phyloP scores from a whole-genome alignment of 2,113 vertebrate species.

The Stigmatopora argus region DNA sequence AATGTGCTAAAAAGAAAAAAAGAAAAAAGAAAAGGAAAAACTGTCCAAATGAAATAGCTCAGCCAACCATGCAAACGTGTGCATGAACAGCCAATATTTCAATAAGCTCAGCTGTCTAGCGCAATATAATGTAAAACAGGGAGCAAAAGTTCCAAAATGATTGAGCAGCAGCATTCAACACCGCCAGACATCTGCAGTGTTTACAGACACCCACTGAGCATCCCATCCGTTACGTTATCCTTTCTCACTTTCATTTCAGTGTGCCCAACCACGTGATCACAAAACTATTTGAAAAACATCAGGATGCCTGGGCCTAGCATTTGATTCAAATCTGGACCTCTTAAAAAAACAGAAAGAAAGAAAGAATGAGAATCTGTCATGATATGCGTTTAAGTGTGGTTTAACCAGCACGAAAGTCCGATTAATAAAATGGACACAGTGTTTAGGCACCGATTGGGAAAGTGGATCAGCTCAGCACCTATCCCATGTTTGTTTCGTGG shows the following conservation, averaged over 20 bases:
- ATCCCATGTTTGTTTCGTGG: too few species aligned
- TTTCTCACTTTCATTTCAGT: slow-evolving; percentile 1
- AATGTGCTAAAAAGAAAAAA: not conserved
- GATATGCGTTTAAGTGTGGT: too few species aligned
- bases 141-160: slow-evolving; percentile 19
- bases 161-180: slow-evolving; percentile 15
- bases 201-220: not conserved
- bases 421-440: too few species aligned
- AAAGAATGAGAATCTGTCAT: too few species aligned
- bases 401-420: too few species aligned
- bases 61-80: slow-evolving; percentile 5
- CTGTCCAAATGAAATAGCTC: slow-evolving; percentile 11
- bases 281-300: not conserved
- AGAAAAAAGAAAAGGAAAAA: not conserved
- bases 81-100: slow-evolving; percentile 1
- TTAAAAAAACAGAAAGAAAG: too few species aligned
- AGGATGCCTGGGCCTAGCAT: too few species aligned
- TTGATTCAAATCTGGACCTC: too few species aligned
- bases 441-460: too few species aligned
- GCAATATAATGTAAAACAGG: slow-evolving; percentile 6
- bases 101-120: not conserved
- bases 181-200: not conserved
- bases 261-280: not conserved
- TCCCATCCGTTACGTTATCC: slow-evolving; percentile 8
- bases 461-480: not conserved